Percentiles rank a stretch among this genome's conserved stretches.
phyloP scores from a whole-genome alignment of 2,113 vertebrate species.

The Orientallactaga bullata region DNA sequence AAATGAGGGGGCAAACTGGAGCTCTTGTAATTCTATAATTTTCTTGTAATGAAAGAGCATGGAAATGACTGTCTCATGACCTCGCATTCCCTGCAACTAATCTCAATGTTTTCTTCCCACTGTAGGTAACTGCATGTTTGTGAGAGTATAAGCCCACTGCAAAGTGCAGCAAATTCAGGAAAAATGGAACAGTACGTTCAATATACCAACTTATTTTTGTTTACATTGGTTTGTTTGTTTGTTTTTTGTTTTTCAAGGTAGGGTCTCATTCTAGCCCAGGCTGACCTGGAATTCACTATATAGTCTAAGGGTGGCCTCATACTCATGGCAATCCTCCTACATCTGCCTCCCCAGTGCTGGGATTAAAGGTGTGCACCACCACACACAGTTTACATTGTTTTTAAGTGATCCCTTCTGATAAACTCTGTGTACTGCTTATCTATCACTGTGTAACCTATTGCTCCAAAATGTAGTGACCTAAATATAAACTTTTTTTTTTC shows the following conservation, averaged over 20 bases:
- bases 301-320: no score
- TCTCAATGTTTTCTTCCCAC: conserved; percentile 55
- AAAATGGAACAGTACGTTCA: conserved; percentile 76
- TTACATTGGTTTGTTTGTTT: background rate
- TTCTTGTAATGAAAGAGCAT: background rate
- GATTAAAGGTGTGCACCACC: no score
- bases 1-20: background rate
- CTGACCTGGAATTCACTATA: no score
- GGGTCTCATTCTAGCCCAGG: no score
- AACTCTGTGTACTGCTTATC: background rate
- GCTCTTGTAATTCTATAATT: conserved; percentile 3
- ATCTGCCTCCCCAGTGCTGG: no score
- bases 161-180: conserved; percentile 4
- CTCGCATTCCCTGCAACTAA: conserved; percentile 8
- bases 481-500: conserved; percentile 7
- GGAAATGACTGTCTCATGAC: conserved; percentile 12
- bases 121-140: conserved; percentile 65
- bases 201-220: conserved; percentile 27
- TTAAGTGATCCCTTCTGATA: background rate
- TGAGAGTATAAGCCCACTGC: conserved; percentile 43
- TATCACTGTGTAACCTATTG: background rate
- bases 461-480: background rate
- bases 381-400: background rate
- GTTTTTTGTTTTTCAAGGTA: no score
- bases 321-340: no score